Evolutionary conservation across 2,797 vertebrate species (phyloP), one percentile per base, ranked within the genome.

Genomic region (Holocentrus rufus): DNA sequence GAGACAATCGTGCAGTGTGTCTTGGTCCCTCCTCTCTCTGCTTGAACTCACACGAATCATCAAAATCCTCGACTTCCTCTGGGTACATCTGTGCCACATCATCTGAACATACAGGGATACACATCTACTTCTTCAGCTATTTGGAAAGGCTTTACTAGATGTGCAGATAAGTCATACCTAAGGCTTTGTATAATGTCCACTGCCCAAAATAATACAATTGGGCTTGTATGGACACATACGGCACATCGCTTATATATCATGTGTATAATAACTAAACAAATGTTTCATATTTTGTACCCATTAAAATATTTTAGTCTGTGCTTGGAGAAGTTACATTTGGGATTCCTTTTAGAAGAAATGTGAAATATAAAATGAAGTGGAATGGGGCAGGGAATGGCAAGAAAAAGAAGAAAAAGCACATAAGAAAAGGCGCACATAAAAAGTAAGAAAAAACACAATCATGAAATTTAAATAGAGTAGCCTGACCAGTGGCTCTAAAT

Each of bases 61-160:
- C 72, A 54, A 85, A 87, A 88, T 70, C 80, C 69, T 49, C 22
- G 1, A 53, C 66, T 81, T 86, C 80, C 85, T 77, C 56, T 49
- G 47, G 36, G 47, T 22, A 1, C 72, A 72, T 73, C 72, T 56
- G 44, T 61, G 82, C 75, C 81, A 80, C 74, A 79, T 74, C 65
- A 72, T 78, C 64, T 46, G 4, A 77, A 78, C 74, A 76, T 18
- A 49, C 72, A 72, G 2, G 67, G 65, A 79, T 34, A 23, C 13
- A 17, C 14, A 58, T 63, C 22, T 1, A 42, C 65, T 59, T 76
- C 23, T 25, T 67, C 42, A 58, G 75, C 47, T 47, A 4, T 22
- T 56, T 13, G 76, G 20, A 69, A 73, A 52, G 4, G 30, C 46
- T 55, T 39, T 44, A 14, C 20, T 61, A 56, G 18, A 59, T 42